Evolutionary conservation across 2,888 invertebrate species (phyloP).

Genomic region (Drosophila anomelani): DNA sequence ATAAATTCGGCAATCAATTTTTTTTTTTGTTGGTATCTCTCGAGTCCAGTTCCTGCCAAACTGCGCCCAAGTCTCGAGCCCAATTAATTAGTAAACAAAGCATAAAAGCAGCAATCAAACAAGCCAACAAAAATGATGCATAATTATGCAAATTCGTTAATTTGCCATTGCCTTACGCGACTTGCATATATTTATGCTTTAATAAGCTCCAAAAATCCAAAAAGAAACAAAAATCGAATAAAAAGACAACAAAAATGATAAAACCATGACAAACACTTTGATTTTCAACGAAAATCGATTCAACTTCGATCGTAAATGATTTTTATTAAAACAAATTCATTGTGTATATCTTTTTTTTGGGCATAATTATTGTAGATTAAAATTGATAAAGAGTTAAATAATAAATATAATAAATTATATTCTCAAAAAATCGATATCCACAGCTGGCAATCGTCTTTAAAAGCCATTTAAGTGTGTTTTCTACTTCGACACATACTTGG

Average conservation of each 20-base stretch:
- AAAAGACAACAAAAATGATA: neutral
- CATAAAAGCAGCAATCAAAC: conserved; percentile 62
- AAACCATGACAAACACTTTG: conserved; percentile 34
- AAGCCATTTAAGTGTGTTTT: conserved; percentile 14
- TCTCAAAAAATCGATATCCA: neutral
- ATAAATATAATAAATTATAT: neutral
- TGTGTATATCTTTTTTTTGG: neutral
- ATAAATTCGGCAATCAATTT: conserved; percentile 34
- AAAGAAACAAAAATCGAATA: neutral
- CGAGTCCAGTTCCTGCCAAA: conserved; percentile 27
- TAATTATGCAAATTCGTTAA: conserved; percentile 75
- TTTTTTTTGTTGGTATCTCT: conserved; percentile 1
- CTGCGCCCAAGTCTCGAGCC: conserved; percentile 32
- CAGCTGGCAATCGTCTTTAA: neutral
- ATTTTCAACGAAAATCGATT: conserved; percentile 17
- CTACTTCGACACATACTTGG: conserved; percentile 5
- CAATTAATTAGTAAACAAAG: conserved; percentile 76
- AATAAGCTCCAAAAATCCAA: conserved; percentile 17
- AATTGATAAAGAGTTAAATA: neutral
- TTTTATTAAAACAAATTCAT: neutral
- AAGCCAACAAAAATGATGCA: conserved; percentile 57
- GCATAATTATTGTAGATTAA: neutral
- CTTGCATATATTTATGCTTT: conserved; percentile 58
- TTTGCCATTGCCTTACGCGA: conserved; percentile 51
- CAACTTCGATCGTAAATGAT: conserved; percentile 14